Conservation (phyloP, 2,113 vertebrate species). For the Thermophis baileyi region DNA sequence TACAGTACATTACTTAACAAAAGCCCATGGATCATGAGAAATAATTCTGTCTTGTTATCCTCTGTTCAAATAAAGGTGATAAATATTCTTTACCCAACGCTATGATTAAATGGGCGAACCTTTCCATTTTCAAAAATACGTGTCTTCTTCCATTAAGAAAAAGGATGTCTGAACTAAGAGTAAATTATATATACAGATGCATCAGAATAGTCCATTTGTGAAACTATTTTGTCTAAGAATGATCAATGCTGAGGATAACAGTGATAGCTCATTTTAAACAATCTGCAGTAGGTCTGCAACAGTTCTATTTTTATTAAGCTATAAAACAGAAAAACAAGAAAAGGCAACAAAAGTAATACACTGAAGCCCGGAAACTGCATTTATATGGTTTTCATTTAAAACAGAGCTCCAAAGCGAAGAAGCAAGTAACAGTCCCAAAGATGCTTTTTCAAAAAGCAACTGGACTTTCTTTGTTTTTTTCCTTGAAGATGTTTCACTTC, state of each 20-base stretch:
- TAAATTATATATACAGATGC: neutral
- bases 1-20: neutral
- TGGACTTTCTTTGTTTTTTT: neutral
- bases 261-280: neutral
- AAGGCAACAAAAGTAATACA: neutral
- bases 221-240: neutral
- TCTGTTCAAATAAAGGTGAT: neutral
- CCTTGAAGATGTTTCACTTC: neutral
- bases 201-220: neutral
- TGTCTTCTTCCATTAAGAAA: neutral
- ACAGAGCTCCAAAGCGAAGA: slow-evolving; percentile 5
- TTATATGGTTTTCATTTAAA: neutral
- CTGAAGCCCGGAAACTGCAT: neutral
- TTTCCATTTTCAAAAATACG: neutral
- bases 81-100: neutral
- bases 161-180: neutral
- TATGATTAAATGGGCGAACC: neutral
- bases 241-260: neutral
- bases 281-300: neutral
- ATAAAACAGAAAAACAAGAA: neutral
- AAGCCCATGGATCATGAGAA: neutral
- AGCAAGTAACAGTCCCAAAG: neutral
- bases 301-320: neutral
- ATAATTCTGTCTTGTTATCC: neutral
- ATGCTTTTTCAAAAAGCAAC: neutral